Base-by-base conservation (phyloP, 2,797 vertebrate genomes). In the Onychomys arenicola region DNA sequence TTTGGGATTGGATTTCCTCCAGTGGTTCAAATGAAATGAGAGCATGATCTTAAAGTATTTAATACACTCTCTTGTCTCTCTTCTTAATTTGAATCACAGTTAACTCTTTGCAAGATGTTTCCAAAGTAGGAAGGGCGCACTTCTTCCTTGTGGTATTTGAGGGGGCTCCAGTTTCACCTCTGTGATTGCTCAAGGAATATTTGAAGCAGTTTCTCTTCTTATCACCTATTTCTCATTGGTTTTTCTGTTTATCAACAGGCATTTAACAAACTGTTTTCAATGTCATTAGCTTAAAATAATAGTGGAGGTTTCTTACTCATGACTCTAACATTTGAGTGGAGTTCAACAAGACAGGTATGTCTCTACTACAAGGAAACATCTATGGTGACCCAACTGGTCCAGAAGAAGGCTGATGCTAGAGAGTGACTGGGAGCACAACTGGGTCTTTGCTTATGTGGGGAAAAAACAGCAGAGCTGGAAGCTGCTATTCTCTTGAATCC, bases 1-100 rank as follows among this genome's bases (percentile, higher is more conserved):
- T 96, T 97, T 98, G 92, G 87, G 85, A 91, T 91, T 95, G 88
- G 34, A 77, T 96, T 96, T 86, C 57, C 82, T 97, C 71, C 69
- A 4, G 1, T 82, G 93, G 86, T 89, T 95, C 32, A 96, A 94
- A 89, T 69, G 95, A 97, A 98, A 94, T 83, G 92, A 96, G 88
- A 95, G 40, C 21, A 29, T 77, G 63, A 96, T 91, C 78, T 90
- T 97, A 94, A 96, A 95, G 34, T 88, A 83, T 71, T 93, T 93
- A 80, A 85, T 76, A 90, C 2, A 69, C 90, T 97, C 12, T 84
- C 2, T 96, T 97, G 94, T 78, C 84, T 97, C 67, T 65, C 6
- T 90, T 75, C 69, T 97, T 96, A 23, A 95, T 98, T 95, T 0
- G 8, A 67, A 92, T 97, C 91, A 85, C 14, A 95, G 90, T 90